A percentile compares a stretch with the other conserved stretches of the same genome.
Conservation (phyloP, 1,140 invertebrate species). For the Drosophila novamexicana region DNA sequence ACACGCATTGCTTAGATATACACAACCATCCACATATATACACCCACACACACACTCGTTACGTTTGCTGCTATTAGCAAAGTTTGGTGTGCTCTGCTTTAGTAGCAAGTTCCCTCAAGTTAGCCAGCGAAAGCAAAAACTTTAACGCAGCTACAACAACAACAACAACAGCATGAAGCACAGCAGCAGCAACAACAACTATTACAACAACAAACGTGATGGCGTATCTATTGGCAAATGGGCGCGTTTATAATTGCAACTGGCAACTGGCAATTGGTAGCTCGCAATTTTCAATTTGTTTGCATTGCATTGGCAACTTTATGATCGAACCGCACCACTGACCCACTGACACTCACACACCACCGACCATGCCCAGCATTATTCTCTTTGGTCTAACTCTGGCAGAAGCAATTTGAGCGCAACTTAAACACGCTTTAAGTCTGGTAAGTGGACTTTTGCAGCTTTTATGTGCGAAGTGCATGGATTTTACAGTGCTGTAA, state of each 20-base stretch:
- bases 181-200: conserved; percentile 52
- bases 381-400: conserved; percentile 13
- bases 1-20: conserved; percentile 46
- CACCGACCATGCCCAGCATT: conserved; percentile 12
- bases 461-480: neutral
- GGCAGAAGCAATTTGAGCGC: conserved; percentile 50
- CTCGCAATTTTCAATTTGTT: conserved; percentile 67
- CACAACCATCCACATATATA: conserved; percentile 12
- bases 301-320: conserved; percentile 41
- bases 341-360: conserved; percentile 9
- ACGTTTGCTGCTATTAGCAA: conserved; percentile 70
- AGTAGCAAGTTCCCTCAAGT: conserved; percentile 45
- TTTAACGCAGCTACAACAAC: conserved; percentile 30
- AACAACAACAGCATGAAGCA: conserved; percentile 12
- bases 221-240: conserved; percentile 47
- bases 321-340: conserved; percentile 29
- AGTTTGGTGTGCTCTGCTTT: conserved; percentile 59
- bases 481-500: neutral
- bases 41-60: conserved; percentile 40
- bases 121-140: conserved; percentile 51
- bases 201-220: conserved; percentile 26
- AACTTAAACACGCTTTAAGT: conserved; percentile 47
- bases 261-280: conserved; percentile 41
- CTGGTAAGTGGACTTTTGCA: neutral
- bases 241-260: conserved; percentile 70